Evolutionary conservation across 2,113 vertebrate genomes (phyloP).

Genomic region (Osmerus mordax): DNA sequence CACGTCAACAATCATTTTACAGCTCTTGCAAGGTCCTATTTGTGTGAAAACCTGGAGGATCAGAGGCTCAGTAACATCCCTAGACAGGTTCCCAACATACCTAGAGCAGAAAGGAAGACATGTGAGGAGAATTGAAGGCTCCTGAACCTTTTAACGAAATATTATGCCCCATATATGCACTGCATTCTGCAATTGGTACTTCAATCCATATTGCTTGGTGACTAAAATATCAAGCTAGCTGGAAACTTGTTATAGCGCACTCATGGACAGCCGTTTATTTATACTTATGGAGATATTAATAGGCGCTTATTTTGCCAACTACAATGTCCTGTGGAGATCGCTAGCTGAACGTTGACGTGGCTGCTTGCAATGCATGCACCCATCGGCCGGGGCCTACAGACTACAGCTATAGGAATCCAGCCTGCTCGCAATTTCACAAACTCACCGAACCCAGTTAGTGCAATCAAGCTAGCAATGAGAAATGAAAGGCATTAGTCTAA

Average conservation of each 20-base stretch:
- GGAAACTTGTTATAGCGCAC: not conserved
- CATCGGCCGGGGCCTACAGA: slow-evolving; percentile 23
- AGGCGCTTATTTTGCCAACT: slow-evolving; percentile 7
- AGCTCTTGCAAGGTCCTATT: slow-evolving; percentile 98
- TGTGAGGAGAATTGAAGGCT: not conserved
- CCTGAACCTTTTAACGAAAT: not conserved
- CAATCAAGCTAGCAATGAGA: not conserved
- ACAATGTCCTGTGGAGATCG: not conserved
- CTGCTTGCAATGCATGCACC: slow-evolving; percentile 31
- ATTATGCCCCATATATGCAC: not conserved
- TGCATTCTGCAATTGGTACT: no score
- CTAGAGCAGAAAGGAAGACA: slow-evolving; percentile 65
- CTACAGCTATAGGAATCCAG: not conserved
- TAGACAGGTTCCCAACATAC: slow-evolving; percentile 96
- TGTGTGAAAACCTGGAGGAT: slow-evolving; percentile 98
- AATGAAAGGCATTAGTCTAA: not conserved
- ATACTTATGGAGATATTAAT: no score
- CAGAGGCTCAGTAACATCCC: slow-evolving; percentile 95
- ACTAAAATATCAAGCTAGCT: not conserved
- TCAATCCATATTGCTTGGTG: not conserved
- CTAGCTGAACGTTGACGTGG: slow-evolving; percentile 65
- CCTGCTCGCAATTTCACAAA: not conserved
- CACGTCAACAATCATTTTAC: slow-evolving; percentile 99
- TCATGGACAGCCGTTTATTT: not conserved
- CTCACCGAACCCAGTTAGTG: no score